A percentile compares a stretch with the other conserved stretches of the same genome.
Evolutionary conservation across 2,797 vertebrate species (phyloP).

Genomic region (Neosalanx taihuensis): DNA sequence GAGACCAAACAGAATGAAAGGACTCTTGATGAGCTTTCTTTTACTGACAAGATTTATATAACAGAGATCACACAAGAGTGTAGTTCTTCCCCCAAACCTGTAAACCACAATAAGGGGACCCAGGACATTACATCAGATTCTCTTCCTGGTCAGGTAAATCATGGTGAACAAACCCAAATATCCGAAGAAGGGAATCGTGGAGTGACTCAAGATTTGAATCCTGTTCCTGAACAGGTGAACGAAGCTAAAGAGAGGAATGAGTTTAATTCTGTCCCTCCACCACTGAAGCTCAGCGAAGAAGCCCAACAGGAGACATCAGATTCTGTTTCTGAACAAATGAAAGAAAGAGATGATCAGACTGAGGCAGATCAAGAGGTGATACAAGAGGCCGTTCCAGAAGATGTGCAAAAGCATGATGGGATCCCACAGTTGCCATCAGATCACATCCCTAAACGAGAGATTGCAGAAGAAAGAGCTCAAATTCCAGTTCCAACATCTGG

Average conservation of each 20-base stretch:
- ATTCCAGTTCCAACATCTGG: conserved; percentile 15
- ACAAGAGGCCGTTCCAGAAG: background rate
- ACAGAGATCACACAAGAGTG: no score
- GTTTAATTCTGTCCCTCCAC: conserved; percentile 19
- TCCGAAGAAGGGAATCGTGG: background rate
- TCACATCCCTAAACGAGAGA: background rate
- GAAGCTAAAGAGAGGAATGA: conserved; percentile 31
- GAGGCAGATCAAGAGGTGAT: background rate
- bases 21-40: no score
- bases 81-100: no score
- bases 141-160: background rate
- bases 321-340: background rate
- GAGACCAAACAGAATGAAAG: background rate
- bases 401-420: background rate
- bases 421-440: background rate
- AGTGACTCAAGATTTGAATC: conserved; percentile 1
- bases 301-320: background rate
- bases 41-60: no score
- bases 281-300: conserved; percentile 28
- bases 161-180: background rate
- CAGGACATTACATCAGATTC: background rate
- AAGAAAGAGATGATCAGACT: background rate
- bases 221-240: conserved; percentile 31
- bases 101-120: background rate
- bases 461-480: background rate